These are phyloP conservation scores for Parauchenoglanis ngamensis DNA, from an alignment of 2,797 vertebrate genomes.

Conservation along the genomic window DNA sequence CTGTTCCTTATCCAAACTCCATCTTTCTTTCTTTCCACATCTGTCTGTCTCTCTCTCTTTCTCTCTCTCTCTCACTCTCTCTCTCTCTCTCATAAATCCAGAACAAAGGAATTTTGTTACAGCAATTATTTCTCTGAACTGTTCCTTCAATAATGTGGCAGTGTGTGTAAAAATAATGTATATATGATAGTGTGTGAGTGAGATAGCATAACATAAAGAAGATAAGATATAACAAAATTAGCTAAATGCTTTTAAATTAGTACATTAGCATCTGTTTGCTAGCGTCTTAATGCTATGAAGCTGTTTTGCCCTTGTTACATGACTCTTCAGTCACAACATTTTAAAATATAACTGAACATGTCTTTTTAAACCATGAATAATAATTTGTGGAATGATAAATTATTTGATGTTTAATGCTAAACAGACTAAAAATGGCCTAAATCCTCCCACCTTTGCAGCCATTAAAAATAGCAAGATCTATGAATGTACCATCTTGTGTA, in stretches of 20 bases:
- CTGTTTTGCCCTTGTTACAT: neutral
- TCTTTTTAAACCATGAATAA: neutral
- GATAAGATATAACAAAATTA: slow-evolving; percentile 32
- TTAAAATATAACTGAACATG: neutral
- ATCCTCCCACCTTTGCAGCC: neutral
- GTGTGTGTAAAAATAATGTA: neutral
- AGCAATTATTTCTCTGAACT: neutral
- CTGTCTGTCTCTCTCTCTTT: neutral
- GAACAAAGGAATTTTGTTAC: slow-evolving; percentile 9
- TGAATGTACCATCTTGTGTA: neutral
- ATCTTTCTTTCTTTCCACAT: slow-evolving; percentile 15
- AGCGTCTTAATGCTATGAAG: neutral
- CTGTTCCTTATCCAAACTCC: slow-evolving; percentile 22
- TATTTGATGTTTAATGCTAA: neutral
- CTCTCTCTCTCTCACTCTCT: neutral
- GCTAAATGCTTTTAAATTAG: neutral
- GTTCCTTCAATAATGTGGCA: neutral
- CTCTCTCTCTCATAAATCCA: neutral
- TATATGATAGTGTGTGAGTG: slow-evolving; percentile 34
- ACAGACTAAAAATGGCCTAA: neutral
- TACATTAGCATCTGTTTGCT: slow-evolving; percentile 12
- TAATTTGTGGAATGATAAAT: neutral
- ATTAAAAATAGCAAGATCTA: neutral
- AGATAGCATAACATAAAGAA: neutral
- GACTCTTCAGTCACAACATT: neutral